Evolutionary conservation across 2,113 vertebrate genomes (phyloP), one percentile per base, ranked within the genome.

Genomic region (Triplophysa dalaica): DNA sequence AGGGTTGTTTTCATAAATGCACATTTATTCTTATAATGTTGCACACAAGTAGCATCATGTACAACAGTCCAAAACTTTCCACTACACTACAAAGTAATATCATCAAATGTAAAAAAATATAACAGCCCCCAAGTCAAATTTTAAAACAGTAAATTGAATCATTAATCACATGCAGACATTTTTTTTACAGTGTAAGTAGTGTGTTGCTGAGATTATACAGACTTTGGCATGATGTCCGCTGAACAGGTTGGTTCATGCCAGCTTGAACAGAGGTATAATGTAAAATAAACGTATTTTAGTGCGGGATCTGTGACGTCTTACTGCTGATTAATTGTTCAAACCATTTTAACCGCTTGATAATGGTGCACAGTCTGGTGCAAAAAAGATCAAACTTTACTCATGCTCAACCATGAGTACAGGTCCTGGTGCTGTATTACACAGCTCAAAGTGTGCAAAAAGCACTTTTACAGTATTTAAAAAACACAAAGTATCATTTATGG

Each of bases 1-100:
- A 56, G 7, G 22, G 14, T 10, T 50, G 8, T 29, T 52, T 33
- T 33, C 6, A 33, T 33, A 33, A 33, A 33, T 29, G 72, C 75
- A 73, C 38, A 72, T 61, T n/a, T 38, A 63, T 65, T 29, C 12
- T 70, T 41, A 64, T 52, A 73, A 70, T 74, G 38, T 58, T 43
- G 21, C 13, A 38, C 67, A 50, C 19, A 63, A n/a, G 33, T 62
- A 62, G 60, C 13, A 48, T 43, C 61, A 56, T 50, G 69, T 45
- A 54, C 68, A 79, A 8, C 26, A 63, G 48, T 54, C 33, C 33
- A 33, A 24, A n/a, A 13, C 26, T 26, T 29, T 2, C 26, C 26
- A 29, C 3, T 29, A 43, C 16, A 50, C 19, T 4, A 70, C 7
- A 61, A 13, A 52, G 17, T 24, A 7, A 29, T 29, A 29, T 29